Evolutionary conservation across 2,113 vertebrate species (phyloP).

Genomic region (Morone saxatilis): DNA sequence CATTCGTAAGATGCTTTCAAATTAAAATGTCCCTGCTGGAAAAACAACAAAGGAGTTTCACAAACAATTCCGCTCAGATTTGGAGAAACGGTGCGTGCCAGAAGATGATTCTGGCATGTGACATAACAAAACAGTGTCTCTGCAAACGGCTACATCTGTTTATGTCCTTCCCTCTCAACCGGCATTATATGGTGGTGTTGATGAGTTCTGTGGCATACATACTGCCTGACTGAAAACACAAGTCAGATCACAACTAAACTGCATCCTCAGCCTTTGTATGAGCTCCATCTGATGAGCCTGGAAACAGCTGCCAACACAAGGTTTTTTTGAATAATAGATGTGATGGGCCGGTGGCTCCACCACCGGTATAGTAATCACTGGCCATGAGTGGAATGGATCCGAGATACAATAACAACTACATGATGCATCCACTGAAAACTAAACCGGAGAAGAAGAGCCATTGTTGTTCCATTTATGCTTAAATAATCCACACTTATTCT

Average conservation of each 20-base stretch:
- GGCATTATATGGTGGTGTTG: background rate
- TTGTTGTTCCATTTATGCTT: background rate
- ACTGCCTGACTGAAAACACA: background rate
- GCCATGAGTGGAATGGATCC: constrained; percentile 33
- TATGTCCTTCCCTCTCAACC: background rate
- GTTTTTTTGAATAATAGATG: constrained; percentile 77
- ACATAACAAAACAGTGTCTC: constrained; percentile 13
- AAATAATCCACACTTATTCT: background rate
- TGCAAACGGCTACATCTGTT: constrained; percentile 18
- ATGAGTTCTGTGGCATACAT: constrained; percentile 15
- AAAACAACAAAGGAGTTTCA: constrained; percentile 6
- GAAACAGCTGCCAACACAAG: constrained; percentile 64
- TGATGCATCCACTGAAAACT: constrained; percentile 17
- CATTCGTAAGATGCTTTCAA: background rate
- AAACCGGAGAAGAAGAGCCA: constrained; percentile 8
- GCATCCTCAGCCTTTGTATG: constrained; percentile 37
- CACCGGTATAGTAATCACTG: constrained; percentile 36
- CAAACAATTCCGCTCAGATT: background rate
- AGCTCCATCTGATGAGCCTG: constrained; percentile 60
- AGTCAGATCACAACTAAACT: constrained; percentile 41
- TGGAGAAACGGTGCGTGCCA: background rate
- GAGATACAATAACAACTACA: constrained; percentile 36
- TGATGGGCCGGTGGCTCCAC: constrained; percentile 45
- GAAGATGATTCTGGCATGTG: constrained; percentile 12
- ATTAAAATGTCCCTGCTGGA: constrained; percentile 20